Evolutionary conservation across 1,140 invertebrate species (phyloP).

Genomic region (Acromyrmex echinatior): DNA sequence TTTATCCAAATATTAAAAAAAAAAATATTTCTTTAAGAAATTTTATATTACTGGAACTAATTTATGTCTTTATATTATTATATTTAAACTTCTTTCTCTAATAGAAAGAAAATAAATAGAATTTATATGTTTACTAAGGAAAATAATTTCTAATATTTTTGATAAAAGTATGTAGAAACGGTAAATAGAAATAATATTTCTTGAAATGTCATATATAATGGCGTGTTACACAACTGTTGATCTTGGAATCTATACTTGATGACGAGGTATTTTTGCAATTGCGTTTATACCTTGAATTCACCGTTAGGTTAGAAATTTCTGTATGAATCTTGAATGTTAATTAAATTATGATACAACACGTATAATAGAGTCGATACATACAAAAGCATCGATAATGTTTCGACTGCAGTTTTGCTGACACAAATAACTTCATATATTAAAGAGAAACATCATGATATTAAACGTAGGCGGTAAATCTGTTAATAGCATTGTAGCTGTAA

Average conservation of each 20-base stretch:
- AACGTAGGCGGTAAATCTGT: not conserved
- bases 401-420: not conserved
- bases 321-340: constrained; percentile 16
- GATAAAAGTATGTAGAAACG: not conserved
- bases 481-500: not conserved
- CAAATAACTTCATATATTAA: not conserved
- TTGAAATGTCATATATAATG: not conserved
- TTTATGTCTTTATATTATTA: no score
- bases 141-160: not conserved
- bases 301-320: constrained; percentile 17
- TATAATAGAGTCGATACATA: not conserved
- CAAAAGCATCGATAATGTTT: not conserved
- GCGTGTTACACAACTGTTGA: not conserved
- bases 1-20: no score
- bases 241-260: not conserved
- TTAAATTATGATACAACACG: not conserved
- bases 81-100: no score
- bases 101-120: no score
- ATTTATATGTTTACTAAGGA: not conserved
- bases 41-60: no score
- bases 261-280: not conserved
- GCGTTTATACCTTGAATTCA: constrained; percentile 14
- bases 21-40: no score
- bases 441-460: not conserved
- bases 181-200: not conserved